Evolutionary conservation across 2,888 invertebrate species (phyloP), one percentile per base, ranked within the genome.

Genomic region (Tiliacea citrago): DNA sequence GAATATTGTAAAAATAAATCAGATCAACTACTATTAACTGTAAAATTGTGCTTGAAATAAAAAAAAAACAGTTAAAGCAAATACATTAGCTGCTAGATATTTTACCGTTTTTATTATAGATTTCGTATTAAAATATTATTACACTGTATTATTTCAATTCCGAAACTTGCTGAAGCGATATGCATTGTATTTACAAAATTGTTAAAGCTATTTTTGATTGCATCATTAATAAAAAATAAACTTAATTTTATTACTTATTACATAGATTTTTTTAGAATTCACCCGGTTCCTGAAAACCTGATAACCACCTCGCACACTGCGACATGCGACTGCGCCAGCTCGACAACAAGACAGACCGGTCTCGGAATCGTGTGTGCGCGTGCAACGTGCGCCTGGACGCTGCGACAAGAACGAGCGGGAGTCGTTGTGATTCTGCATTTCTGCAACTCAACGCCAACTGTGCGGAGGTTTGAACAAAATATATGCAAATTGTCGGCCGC

Each of bases 121-220:
- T 66, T 57, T n/a, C n/a, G 35, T 74, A 67, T 42, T 63, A 68
- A 68, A 68, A 68, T 81, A 81, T 61, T 58, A 69, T 55, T 74
- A 58, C 18, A 67, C n/a, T 65, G 67, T 35, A 68, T 66, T 72
- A 60, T 66, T 75, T 86, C 79, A 86, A 86, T 88, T 84, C 88
- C 86, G 53, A 75, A 75, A 81, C 63, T 75, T 67, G 69, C 67
- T 58, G 62, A 83, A 82, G 63, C 79, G 79, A 77, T 79, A 82
- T 83, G 82, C 77, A 79, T 79, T 73, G 39, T 85, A 73, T 82
- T 61, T 68, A 71, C 47, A 73, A 53, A 61, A 55, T 29, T 68
- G 29, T 85, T 85, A 85, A 85, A 85, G 78, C 83, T 74, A 69
- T 75, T 39, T 58, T 68, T 81, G 47, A 42, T 82, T 80, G 74